Base-by-base conservation (phyloP, 1,140 invertebrate species). In the Apis florea region DNA sequence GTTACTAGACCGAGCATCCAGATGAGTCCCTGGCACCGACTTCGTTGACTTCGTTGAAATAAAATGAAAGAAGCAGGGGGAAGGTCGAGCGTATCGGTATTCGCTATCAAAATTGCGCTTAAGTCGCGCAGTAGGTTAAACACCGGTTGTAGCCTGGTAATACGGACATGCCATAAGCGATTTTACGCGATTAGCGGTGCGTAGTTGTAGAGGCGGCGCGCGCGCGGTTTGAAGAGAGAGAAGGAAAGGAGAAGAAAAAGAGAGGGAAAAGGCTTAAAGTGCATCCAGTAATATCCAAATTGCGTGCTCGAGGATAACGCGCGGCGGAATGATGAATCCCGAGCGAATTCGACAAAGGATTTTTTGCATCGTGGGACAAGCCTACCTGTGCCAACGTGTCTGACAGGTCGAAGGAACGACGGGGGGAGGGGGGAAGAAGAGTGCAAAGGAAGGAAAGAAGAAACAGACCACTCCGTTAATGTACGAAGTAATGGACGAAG, bases 401-500 rank as follows among this genome's bases (percentile, higher is more conserved):
- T 21, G 66, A 40, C 58, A 17, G n/a, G 59, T 51, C 47, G 67
- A 75, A 59, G 71, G 21, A 63, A 66, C 63, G 64, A 53, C 59
- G 24, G 24, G 69, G 11, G 47, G 24, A 21, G 11, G 66, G 9
- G 13, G 19, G 6, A 56, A 21, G 47, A 40, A 75, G 31, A 26
- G 15, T 1, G 31, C 9, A 10, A 53, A n/a, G 12, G 24, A 81
- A 70, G 58, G 15, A 71, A 61, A 76, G 54, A 51, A 85, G 83
- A 84, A 85, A 81, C 69, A 84, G 87, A 75, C 81, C 83, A 80
- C 85, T 86, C 85, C 83, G 85, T 89, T 90, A 90, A 91, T 90
- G 88, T n/a, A n/a, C 87, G 90, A 89, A 89, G 89, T 90, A 91
- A 91, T 90, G 85, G 85, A 87, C 85, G 88, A 87, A 78, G 84